These are phyloP conservation scores for Triplophysa bombifrons DNA, from an alignment of 2,797 vertebrate species.

Conservation along the genomic window DNA sequence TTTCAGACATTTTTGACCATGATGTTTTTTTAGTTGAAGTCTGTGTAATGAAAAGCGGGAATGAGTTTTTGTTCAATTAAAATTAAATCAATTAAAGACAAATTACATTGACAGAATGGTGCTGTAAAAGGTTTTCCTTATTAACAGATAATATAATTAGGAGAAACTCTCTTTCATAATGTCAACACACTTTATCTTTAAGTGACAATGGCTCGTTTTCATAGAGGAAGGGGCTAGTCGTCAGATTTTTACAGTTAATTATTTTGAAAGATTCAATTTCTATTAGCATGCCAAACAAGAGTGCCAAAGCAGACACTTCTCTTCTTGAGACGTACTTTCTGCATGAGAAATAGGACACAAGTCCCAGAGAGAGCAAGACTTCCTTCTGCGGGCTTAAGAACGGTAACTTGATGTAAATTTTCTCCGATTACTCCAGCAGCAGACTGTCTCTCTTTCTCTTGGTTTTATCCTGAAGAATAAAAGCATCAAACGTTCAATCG, in stretches of 20 bases:
- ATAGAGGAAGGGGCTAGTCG: background rate
- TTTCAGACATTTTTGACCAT: background rate
- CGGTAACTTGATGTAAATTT: conserved; percentile 23
- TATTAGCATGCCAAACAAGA: background rate
- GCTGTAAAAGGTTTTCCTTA: background rate
- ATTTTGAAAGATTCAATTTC: background rate
- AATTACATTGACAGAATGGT: conserved; percentile 22
- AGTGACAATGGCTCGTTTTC: background rate
- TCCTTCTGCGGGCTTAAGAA: conserved; percentile 27
- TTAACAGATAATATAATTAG: conserved; percentile 11
- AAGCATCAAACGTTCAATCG: background rate
- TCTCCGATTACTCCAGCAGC: conserved; percentile 20
- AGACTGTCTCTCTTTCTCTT: conserved; percentile 6
- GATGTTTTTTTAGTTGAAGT: background rate
- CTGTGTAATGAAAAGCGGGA: background rate
- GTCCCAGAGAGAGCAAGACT: background rate
- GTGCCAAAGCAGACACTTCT: background rate
- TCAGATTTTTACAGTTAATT: background rate
- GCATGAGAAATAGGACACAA: background rate
- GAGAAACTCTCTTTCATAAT: background rate
- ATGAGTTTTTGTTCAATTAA: background rate
- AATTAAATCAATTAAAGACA: conserved; percentile 20
- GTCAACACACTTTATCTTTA: background rate
- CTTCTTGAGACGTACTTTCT: background rate
- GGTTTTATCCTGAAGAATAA: conserved; percentile 26